Conservation (phyloP, 2,113 vertebrate species). For the Tor tambroides region DNA sequence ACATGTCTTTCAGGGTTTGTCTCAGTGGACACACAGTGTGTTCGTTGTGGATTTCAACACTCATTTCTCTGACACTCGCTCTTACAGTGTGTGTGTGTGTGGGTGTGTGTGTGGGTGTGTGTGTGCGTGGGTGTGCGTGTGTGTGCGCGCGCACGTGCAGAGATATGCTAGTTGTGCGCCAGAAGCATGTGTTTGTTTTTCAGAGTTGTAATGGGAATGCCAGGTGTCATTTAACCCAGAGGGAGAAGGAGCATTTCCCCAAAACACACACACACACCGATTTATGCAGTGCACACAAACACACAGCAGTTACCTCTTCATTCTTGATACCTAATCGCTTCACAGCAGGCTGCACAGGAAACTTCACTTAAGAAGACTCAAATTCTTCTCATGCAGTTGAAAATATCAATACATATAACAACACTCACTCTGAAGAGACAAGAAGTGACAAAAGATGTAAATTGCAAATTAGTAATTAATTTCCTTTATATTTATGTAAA, state of each 20-base stretch:
- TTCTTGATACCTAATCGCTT: not conserved
- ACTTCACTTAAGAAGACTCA: not conserved
- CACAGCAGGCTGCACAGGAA: not conserved
- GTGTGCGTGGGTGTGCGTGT: not conserved
- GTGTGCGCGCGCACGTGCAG: not conserved
- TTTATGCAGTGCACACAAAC: not conserved
- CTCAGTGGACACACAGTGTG: conserved; percentile 14
- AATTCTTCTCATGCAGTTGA: not conserved
- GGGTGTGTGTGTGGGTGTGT: not conserved
- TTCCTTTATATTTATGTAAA: too few relatives aligned
- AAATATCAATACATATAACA: not conserved
- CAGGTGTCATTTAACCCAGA: conserved; percentile 43
- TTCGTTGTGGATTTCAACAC: conserved; percentile 2
- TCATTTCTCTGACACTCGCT: conserved; percentile 1
- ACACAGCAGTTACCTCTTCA: conserved; percentile 26
- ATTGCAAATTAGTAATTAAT: not conserved
- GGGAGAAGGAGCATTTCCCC: not conserved
- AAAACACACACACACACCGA: conserved; percentile 27
- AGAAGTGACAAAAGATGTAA: not conserved
- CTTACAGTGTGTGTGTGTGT: not conserved
- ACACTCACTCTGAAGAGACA: not conserved
- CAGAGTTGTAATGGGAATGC: conserved; percentile 26
- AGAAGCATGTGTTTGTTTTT: conserved; percentile 37
- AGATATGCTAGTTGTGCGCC: conserved; percentile 18
- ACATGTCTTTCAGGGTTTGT: conserved; percentile 19